phyloP scores from a whole-genome alignment of 2,888 invertebrate genomes.

The Pammene aurita region DNA sequence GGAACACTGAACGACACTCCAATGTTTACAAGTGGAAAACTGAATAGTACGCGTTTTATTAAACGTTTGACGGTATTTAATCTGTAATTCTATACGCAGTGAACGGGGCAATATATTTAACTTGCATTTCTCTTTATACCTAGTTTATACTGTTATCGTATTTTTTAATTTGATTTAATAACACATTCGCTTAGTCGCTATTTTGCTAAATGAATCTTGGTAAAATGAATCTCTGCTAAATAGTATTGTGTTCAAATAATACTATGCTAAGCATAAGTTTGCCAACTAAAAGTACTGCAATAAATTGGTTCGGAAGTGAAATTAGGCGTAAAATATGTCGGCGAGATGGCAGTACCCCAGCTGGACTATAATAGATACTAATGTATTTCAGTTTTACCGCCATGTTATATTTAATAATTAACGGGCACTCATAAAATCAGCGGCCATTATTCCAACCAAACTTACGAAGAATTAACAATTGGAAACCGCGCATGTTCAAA shows the following conservation, averaged over 20 bases:
- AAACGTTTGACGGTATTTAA: slow-evolving; percentile 55
- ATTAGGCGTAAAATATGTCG: too few species aligned
- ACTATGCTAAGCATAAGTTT: too few species aligned
- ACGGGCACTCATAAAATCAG: slow-evolving; percentile 33
- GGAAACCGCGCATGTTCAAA: slow-evolving; percentile 64
- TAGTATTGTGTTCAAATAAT: too few species aligned
- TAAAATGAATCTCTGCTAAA: too few species aligned
- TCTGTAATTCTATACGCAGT: slow-evolving; percentile 7
- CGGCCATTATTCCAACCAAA: slow-evolving; percentile 50
- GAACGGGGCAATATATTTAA: background rate
- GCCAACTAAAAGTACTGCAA: too few species aligned
- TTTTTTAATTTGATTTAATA: too few species aligned
- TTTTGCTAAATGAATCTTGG: too few species aligned
- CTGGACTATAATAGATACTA: slow-evolving; percentile 6
- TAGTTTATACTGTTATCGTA: too few species aligned
- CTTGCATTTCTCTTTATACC: too few species aligned
- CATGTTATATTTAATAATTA: slow-evolving; percentile 26
- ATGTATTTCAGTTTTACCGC: slow-evolving; percentile 8
- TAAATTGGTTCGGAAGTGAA: too few species aligned
- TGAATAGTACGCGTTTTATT: slow-evolving; percentile 62
- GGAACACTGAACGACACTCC: slow-evolving; percentile 57
- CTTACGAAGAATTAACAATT: slow-evolving; percentile 56
- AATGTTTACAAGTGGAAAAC: slow-evolving; percentile 57
- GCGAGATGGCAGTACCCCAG: too few species aligned
- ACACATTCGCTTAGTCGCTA: too few species aligned